Base-by-base conservation (phyloP, 1,140 invertebrate species). In the Berghia stephanieae region DNA sequence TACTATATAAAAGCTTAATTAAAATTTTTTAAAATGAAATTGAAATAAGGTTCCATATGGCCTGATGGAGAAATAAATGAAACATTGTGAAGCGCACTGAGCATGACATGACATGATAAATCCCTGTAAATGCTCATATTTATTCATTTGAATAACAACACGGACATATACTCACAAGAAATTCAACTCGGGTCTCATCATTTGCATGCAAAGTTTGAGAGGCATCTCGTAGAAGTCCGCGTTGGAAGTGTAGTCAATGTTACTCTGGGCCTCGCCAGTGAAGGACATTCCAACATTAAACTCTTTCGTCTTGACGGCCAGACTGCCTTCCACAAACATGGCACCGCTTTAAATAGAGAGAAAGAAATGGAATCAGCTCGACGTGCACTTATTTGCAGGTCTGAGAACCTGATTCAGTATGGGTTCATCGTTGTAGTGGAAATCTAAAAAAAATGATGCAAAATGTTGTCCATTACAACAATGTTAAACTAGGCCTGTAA, bases 181-280 rank as follows among this genome's bases (percentile, higher is more conserved):
- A 2, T 89, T 82, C 36, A 93, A 92, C 69, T 93, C 91, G 5
- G 94, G 94, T 81, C 95, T 93, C 43, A 91, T 92, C 78, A 96
- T 91, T 86, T 94, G 93, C 90, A 96, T 92, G 86, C 95, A 97
- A 40, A 96, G 91, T 79, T 93, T 93, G 21, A 95, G 92, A 40
- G 90, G 90, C 52, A 92, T 92, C 34, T 92, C 92, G 57, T 93
- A 94, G 87, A 96, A 96, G 82, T 96, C 93, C 44, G 95, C 91
- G 85, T 96, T 93, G 0, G 94, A 94, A 36, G 92, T 90, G 44
- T 96, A 91, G 84, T 94, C 92, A 6, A 96, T 89, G 80, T 93
- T 92, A 0, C 94, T 93, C 85, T 95, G 93, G 36, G 93, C 90
- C 3, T 92, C 92, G 2, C 94, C 85, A n/a, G 91, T 91, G 83